phyloP scores from a whole-genome alignment of 2,888 invertebrate species.

The Meloe dianella region DNA sequence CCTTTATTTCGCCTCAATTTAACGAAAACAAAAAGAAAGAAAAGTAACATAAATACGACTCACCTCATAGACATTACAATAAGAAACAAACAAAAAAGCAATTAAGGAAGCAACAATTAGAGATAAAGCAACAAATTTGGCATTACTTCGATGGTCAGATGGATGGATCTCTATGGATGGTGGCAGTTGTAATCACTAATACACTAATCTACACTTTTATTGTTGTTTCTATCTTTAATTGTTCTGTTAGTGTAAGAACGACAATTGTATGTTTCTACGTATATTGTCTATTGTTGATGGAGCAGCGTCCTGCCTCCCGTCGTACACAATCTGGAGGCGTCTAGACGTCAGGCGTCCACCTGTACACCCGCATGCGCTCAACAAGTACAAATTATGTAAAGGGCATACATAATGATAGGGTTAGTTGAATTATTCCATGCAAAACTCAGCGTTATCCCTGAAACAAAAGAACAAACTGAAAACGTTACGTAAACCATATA shows the following conservation, averaged over 20 bases:
- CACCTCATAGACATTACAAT: background rate
- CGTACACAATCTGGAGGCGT: slow-evolving; percentile 34
- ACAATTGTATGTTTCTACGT: slow-evolving; percentile 12
- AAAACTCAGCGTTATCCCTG: background rate
- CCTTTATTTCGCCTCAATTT: background rate
- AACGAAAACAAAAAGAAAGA: background rate
- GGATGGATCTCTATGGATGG: slow-evolving; percentile 6
- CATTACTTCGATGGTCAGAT: background rate
- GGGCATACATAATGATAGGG: background rate
- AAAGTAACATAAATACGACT: background rate
- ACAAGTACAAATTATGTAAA: slow-evolving; percentile 22
- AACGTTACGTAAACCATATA: background rate
- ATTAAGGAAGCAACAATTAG: background rate
- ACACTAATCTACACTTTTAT: slow-evolving; percentile 16
- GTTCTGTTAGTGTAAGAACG: slow-evolving; percentile 10
- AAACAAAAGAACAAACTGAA: background rate
- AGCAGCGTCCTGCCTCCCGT: slow-evolving; percentile 35
- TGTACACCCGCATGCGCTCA: slow-evolving; percentile 37
- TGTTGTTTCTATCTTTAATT: no score
- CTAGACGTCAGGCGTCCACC: slow-evolving; percentile 40
- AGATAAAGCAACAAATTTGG: background rate
- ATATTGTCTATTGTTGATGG: slow-evolving; percentile 27
- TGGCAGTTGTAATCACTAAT: slow-evolving; percentile 6
- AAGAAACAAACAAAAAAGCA: background rate
- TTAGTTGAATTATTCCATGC: background rate